These are phyloP conservation scores for Netelia fuscicornis DNA, from an alignment of 2,888 invertebrate species.

Conservation along the genomic window DNA sequence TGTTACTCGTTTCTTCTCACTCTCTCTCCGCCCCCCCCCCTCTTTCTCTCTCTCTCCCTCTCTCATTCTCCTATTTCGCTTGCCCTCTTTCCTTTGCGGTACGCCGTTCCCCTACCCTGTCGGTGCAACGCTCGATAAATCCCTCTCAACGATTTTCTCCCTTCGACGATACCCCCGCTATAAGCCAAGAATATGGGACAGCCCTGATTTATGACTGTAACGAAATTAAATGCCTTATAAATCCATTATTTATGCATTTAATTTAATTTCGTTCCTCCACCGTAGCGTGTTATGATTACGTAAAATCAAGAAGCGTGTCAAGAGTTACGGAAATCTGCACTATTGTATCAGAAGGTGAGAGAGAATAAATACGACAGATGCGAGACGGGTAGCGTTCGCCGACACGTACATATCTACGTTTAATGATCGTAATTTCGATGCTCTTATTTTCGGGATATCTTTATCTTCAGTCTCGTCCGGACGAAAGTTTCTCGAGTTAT, in stretches of 20 bases:
- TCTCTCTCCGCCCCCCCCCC: constrained; percentile 5
- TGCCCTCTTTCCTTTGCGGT: constrained; percentile 54
- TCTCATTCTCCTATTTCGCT: constrained; percentile 22
- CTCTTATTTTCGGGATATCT: no score
- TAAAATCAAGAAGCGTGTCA: background rate
- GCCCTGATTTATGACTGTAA: background rate
- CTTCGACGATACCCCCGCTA: constrained; percentile 9
- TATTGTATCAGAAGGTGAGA: no score
- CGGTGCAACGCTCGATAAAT: constrained; percentile 16
- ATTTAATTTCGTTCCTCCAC: background rate
- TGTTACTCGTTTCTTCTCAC: constrained; percentile 36
- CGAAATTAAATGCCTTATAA: background rate
- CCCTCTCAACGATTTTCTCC: constrained; percentile 43
- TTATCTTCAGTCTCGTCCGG: no score
- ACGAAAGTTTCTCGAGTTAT: no score
- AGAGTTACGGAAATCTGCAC: background rate
- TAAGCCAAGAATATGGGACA: constrained; percentile 7
- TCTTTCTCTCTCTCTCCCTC: constrained; percentile 35
- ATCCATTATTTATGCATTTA: constrained; percentile 1
- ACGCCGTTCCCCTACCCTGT: constrained; percentile 30
- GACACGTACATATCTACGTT: no score
- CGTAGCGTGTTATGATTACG: background rate
- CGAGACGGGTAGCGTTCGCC: no score
- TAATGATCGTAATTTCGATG: no score
- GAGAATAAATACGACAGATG: no score